Base-by-base conservation (phyloP, 2,888 invertebrate genomes). In the Hirtodrosophila alboralis region DNA sequence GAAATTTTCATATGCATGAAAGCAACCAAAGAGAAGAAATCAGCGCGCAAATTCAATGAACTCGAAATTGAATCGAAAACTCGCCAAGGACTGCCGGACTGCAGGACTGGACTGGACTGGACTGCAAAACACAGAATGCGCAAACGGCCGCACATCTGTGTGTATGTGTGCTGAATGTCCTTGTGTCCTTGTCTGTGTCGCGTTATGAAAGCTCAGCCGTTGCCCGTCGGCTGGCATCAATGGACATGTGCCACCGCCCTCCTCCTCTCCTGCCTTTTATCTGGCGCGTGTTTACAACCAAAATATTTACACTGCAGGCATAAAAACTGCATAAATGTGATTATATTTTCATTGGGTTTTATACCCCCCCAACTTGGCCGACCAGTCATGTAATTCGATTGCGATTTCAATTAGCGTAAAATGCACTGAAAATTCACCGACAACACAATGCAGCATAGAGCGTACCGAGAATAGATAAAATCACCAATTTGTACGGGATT, bases 241-340 rank as follows among this genome's bases (percentile, higher is more conserved):
- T 26, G 52, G 62, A 51, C 62, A 61, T 61, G 49, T 16, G 43
- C 23, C 8, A 8, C 37, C 51, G 33, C 9, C 18, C 38, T 18
- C 12, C 10, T 8, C 8, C 12, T 10, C 2, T 45, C 48, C 26
- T 40, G 36, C 12, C 23, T 7, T 49, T 41, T 26, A 43, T 7
- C 49, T 33, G 51, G 34, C 56, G 49, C 60, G 71, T 80, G 69
- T 80, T 70, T 75, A 75, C 80, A 75, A 48, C 73, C 60, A 78
- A 71, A 84, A 84, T 87, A 86, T 84, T 84, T 84, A 86, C 87
- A 84, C 75, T 80, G 75, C 80, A 71, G 84, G 84, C 85, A 81
- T 85, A 83, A 83, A 86, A 83, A 86, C 78, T 84, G 84, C 81
- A 83, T 84, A 84, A 83, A 86, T 83, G 86, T 83, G 81, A 83